Evolutionary conservation across 2,888 invertebrate genomes (phyloP).

Genomic region (Esperia sulphurella): DNA sequence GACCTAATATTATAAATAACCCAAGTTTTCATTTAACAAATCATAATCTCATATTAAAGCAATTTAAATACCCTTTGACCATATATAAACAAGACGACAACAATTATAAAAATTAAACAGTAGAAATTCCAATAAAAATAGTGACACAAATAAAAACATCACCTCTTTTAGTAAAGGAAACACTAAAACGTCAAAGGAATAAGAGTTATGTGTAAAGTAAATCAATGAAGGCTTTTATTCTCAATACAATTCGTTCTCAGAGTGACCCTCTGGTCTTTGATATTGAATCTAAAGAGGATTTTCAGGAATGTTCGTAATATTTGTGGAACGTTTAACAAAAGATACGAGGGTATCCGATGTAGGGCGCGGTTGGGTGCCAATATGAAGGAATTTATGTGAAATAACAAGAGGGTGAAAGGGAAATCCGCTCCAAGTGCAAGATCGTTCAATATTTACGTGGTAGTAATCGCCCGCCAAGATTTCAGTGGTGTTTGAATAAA

Average conservation of each 20-base stretch:
- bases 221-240: constrained; percentile 33
- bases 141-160: constrained; percentile 1
- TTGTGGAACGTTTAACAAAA: constrained; percentile 46
- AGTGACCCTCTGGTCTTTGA: constrained; percentile 30
- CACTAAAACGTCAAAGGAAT: constrained; percentile 1
- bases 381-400: constrained; percentile 56
- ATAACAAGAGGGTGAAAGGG: constrained; percentile 21
- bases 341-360: constrained; percentile 52
- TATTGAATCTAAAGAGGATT: constrained; percentile 44
- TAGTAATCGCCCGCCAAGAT: not conserved
- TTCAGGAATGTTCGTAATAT: constrained; percentile 52
- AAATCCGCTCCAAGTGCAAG: not conserved
- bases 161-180: not conserved
- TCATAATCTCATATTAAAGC: no score
- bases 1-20: no score
- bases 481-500: not conserved
- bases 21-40: no score
- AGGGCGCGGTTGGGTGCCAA: constrained; percentile 46
- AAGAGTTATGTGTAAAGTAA: constrained; percentile 9
- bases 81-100: no score
- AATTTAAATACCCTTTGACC: no score
- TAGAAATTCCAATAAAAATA: not conserved
- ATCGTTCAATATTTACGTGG: not conserved
- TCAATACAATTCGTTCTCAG: constrained; percentile 24
- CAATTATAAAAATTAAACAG: no score